Percentiles rank a stretch among this genome's conserved stretches.
Conservation (phyloP, 2,888 invertebrate species). For the Pelosia muscerda region DNA sequence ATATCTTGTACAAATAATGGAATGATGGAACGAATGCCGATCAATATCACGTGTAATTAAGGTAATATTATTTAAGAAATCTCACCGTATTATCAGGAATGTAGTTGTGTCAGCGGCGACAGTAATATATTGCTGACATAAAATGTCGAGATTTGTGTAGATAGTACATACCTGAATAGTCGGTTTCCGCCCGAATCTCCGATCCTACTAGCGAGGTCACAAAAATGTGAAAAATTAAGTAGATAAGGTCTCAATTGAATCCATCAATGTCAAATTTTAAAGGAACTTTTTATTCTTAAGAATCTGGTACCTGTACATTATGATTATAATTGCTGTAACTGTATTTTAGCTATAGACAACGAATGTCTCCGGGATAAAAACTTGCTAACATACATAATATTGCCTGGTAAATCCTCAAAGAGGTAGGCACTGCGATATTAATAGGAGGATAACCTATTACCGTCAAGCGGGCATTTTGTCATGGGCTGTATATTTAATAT, state of each 20-base stretch:
- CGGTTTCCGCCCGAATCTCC: conserved; percentile 72
- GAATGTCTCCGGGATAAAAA: too few species aligned
- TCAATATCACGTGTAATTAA: conserved; percentile 82
- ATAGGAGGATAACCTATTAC: too few species aligned
- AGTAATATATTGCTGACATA: conserved; percentile 84
- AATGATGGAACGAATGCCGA: conserved; percentile 76
- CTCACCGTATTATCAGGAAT: conserved; percentile 78
- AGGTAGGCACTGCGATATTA: too few species aligned
- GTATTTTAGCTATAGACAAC: not conserved
- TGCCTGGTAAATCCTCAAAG: too few species aligned
- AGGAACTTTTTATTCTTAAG: conserved; percentile 2
- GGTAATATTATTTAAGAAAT: conserved; percentile 81
- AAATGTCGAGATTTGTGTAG: conserved; percentile 80
- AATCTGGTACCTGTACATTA: not conserved
- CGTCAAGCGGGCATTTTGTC: too few species aligned
- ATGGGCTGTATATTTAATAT: too few species aligned
- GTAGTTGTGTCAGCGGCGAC: conserved; percentile 73
- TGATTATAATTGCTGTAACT: not conserved
- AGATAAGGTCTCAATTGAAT: conserved; percentile 72
- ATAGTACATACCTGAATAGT: conserved; percentile 80
- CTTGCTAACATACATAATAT: too few species aligned
- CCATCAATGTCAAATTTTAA: conserved; percentile 75
- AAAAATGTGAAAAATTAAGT: conserved; percentile 79
- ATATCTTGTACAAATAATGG: conserved; percentile 62
- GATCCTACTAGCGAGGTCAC: conserved; percentile 68